Conservation (phyloP, 2,797 vertebrate genomes). For the Octomys mimax region DNA sequence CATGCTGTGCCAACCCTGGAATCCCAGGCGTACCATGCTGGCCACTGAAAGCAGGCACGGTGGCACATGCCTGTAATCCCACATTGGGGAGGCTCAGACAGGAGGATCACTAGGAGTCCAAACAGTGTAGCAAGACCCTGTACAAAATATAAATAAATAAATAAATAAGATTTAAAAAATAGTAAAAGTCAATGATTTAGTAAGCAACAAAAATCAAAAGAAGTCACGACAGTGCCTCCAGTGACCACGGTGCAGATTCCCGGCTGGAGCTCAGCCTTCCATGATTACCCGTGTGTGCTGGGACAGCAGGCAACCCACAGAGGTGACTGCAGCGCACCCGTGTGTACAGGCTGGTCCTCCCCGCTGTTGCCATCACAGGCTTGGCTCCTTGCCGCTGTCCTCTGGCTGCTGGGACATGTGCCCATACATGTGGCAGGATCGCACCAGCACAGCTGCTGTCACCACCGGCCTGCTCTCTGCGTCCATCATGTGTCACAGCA, state of each 20-base stretch:
- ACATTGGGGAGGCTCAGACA: too few species aligned
- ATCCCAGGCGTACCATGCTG: too few species aligned
- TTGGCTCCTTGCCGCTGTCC: not conserved
- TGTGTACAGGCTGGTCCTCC: not conserved
- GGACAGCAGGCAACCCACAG: not conserved
- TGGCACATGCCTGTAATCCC: too few species aligned
- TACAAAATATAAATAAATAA: too few species aligned
- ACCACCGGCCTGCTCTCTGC: not conserved
- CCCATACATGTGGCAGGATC: too few species aligned
- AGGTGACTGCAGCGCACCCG: not conserved
- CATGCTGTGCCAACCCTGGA: too few species aligned
- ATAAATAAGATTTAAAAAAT: too few species aligned
- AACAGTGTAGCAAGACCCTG: too few species aligned
- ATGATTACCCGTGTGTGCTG: not conserved
- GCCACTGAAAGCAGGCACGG: too few species aligned
- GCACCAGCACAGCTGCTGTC: not conserved
- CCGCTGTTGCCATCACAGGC: not conserved
- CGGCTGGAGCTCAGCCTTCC: not conserved
- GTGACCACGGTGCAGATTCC: not conserved
- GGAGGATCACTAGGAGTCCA: too few species aligned
- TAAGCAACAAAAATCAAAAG: conserved; percentile 3
- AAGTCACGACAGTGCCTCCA: not conserved
- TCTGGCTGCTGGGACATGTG: not conserved
- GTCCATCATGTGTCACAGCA: not conserved
- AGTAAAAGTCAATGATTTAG: not conserved